Percentiles rank a stretch among this genome's conserved stretches.
Conservation (phyloP, 2,113 vertebrate species). For the Actenoides lindsayi region DNA sequence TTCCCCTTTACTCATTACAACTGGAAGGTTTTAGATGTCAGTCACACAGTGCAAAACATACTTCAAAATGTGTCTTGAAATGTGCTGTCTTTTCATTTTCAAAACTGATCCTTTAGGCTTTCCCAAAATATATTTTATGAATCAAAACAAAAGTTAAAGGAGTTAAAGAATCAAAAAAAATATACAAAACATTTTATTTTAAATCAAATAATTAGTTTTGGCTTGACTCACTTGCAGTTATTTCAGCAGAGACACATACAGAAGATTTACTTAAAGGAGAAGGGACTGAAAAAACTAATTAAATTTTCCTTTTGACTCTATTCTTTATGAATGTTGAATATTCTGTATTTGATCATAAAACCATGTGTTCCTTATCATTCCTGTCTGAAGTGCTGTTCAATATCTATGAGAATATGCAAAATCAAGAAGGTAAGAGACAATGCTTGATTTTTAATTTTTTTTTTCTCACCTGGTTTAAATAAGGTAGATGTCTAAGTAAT, state of each 20-base stretch:
- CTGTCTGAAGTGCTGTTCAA: not conserved
- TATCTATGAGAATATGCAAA: not conserved
- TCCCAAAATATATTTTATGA: not conserved
- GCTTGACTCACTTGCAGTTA: not conserved
- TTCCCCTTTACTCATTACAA: not conserved
- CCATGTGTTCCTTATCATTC: not conserved
- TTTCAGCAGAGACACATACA: not conserved
- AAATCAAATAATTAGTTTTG: not conserved
- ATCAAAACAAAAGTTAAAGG: not conserved
- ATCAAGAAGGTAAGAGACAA: not conserved
- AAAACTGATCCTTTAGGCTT: not conserved
- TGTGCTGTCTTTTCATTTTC: not conserved
- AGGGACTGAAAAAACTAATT: not conserved
- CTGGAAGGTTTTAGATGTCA: not conserved
- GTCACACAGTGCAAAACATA: not conserved
- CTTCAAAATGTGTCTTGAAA: not conserved
- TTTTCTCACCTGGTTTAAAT: not conserved
- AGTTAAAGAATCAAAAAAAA: not conserved
- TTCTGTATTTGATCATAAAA: not conserved
- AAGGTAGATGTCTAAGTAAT: not conserved
- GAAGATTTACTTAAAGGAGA: not conserved
- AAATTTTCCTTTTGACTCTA: not conserved
- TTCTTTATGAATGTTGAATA: not conserved
- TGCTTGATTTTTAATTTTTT: not conserved
- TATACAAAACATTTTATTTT: not conserved